A percentile compares a stretch with the other conserved stretches of the same genome.
Evolutionary conservation across 2,113 vertebrate genomes (phyloP).

Genomic region (Oenanthe oenanthe): DNA sequence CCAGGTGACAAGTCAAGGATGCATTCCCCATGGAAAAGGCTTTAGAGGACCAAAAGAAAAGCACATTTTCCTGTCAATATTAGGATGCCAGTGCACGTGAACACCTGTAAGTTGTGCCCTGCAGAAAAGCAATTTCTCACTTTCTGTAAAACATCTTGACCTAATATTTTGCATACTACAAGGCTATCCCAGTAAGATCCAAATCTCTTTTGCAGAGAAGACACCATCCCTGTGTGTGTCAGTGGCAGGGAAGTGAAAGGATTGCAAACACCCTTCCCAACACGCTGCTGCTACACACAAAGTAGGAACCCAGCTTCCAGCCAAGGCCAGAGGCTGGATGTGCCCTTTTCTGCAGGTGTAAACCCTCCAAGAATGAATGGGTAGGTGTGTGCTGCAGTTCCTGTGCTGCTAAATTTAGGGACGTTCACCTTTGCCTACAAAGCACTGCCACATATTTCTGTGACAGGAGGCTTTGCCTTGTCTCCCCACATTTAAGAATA

Average conservation of each 20-base stretch:
- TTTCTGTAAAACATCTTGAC: not conserved
- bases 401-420: not conserved
- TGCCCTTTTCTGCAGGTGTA: not conserved
- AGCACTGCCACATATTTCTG: not conserved
- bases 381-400: not conserved
- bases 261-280: not conserved
- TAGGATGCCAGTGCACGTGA: not conserved
- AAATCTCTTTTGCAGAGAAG: not conserved
- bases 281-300: accelerated
- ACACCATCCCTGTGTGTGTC: not conserved
- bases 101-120: not conserved
- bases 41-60: not conserved
- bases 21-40: not conserved
- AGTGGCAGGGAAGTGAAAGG: not conserved
- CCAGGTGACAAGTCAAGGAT: not conserved
- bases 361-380: not conserved
- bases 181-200: not conserved
- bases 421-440: not conserved
- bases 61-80: not conserved
- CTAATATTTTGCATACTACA: not conserved
- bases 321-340: not conserved
- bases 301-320: not conserved
- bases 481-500: not conserved
- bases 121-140: not conserved
- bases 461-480: constrained; percentile 4